Evolutionary conservation across 2,888 invertebrate species (phyloP), one percentile per base, ranked within the genome.

Genomic region (Archips crataeganus): DNA sequence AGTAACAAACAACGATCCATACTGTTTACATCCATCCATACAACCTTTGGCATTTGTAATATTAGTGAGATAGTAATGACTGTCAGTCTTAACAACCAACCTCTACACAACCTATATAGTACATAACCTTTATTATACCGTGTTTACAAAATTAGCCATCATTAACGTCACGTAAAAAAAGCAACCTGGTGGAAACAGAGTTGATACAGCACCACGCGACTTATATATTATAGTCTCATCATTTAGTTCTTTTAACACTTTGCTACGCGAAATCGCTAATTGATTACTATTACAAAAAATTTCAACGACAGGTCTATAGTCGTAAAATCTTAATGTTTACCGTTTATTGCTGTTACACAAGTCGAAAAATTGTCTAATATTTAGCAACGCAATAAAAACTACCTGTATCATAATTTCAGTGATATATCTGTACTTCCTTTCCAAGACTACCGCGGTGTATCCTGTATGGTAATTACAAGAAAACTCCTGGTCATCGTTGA

Each of bases 271-370:
- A 71, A 66, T 71, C 49, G 65, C 49, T 51, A 71, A 71, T 71
- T 51, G 71, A 71, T 71, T 71, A 59, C 51, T 66, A 60, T 57
- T 42, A 39, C 51, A 34, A 66, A 59, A 68, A n/a, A n/a, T 51
- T 51, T 34, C 47, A 32, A 23, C 49, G 57, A 73, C 54, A 59
- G 65, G 59, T 63, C 62, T 47, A 68, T 68, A 63, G 49, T 63
- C 42, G 63, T 69, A 68, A 64, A 73, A 71, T 51, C 59, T 59
- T 60, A 71, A 71, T 71, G 65, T 61, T 59, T 60, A 61, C 36
- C 65, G 71, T 66, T 60, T 60, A 61, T 60, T 60, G 39, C 36
- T 39, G 15, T 65, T 65, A 36, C 49, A 3, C 10, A 49, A 47
- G 32, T 64, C 32, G 34, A 34, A 9, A 34, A 49, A 23, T 68